Conservation (phyloP, 2,888 invertebrate genomes). For the Salpingus planirostris region DNA sequence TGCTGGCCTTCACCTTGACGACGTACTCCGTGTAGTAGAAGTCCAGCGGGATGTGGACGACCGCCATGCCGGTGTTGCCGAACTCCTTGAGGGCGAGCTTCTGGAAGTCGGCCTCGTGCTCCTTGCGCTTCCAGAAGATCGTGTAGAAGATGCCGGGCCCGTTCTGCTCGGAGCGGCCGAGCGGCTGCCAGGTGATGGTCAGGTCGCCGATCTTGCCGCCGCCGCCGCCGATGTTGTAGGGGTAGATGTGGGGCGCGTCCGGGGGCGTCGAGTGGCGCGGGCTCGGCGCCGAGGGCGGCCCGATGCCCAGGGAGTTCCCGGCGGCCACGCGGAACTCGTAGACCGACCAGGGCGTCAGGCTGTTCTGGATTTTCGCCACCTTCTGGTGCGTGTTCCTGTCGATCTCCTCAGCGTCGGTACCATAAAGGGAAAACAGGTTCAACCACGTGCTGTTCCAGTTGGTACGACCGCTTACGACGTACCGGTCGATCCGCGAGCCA, state of each 20-base stretch:
- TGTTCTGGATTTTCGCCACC: constrained; percentile 58
- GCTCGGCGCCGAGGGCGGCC: constrained; percentile 72
- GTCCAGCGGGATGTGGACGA: constrained; percentile 63
- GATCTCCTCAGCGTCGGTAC: constrained; percentile 59
- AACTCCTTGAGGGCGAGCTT: constrained; percentile 57
- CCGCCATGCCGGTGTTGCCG: constrained; percentile 70
- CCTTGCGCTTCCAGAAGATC: constrained; percentile 75
- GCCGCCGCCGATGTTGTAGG: constrained; percentile 78
- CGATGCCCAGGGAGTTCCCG: constrained; percentile 77
- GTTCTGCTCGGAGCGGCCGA: constrained; percentile 72
- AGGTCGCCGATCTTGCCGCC: constrained; percentile 94
- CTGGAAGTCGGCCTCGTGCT: constrained; percentile 68
- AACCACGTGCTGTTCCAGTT: constrained; percentile 81
- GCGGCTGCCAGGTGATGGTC: constrained; percentile 80
- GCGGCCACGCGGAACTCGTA: constrained; percentile 87
- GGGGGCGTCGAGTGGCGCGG: constrained; percentile 78
- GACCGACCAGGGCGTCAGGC: constrained; percentile 76
- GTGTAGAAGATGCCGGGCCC: constrained; percentile 85
- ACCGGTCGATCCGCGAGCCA: constrained; percentile 69
- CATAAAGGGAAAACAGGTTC: no score
- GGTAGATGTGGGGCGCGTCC: constrained; percentile 69
- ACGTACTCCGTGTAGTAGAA: constrained; percentile 78
- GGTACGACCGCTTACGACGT: constrained; percentile 75
- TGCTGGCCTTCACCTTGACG: constrained; percentile 72
- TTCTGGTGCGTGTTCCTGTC: constrained; percentile 62